Conservation (phyloP, 1,140 invertebrate genomes). For the Atopsyche davidsoni region DNA sequence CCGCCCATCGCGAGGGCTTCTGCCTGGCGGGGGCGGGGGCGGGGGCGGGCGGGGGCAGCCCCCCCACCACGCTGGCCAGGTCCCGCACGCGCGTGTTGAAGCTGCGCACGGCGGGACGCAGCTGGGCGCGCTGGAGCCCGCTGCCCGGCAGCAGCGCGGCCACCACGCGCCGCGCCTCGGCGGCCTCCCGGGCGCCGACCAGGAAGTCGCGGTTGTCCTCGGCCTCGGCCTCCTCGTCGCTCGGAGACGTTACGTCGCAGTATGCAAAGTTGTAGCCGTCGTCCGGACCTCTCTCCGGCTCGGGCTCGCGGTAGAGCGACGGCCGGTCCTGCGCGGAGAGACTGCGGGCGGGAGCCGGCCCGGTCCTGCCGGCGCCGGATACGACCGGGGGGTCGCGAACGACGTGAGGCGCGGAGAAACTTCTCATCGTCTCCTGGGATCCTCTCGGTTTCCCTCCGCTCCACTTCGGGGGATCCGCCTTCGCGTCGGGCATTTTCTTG, state of each 20-base stretch:
- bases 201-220: constrained; percentile 1
- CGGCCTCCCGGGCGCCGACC: constrained; percentile 1
- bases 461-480: constrained; percentile 11
- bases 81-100: constrained; percentile 24
- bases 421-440: constrained; percentile 19
- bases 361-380: background rate
- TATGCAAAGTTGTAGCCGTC: constrained; percentile 26
- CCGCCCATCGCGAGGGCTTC: constrained; percentile 9
- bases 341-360: constrained; percentile 9
- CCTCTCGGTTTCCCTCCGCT: constrained; percentile 11
- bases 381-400: background rate
- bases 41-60: background rate
- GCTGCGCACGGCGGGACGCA: constrained; percentile 23
- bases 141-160: constrained; percentile 23
- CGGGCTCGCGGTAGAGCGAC: background rate
- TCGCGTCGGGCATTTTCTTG: constrained; percentile 21
- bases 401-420: constrained; percentile 25
- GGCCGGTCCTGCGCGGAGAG: constrained; percentile 20
- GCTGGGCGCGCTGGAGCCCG: constrained; percentile 22
- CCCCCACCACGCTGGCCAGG: constrained; percentile 14
- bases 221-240: constrained; percentile 21
- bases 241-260: constrained; percentile 29
- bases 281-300: constrained; percentile 1
- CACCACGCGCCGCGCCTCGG: constrained; percentile 23
- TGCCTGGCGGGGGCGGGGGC: background rate